These are phyloP conservation scores for Garrulus glandarius DNA, from an alignment of 2,797 vertebrate species.

Conservation along the genomic window DNA sequence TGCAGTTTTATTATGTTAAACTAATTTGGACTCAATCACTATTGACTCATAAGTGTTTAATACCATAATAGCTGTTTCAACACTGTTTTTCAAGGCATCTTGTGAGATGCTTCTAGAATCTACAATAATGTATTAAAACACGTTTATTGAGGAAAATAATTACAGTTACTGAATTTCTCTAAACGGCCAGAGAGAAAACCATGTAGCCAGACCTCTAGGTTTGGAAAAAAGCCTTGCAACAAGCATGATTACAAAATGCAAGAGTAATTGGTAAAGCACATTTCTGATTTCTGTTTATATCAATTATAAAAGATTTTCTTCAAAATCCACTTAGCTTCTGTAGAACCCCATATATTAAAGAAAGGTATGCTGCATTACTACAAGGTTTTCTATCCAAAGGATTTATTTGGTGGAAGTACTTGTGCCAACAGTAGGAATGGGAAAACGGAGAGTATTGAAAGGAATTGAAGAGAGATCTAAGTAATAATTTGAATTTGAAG, in stretches of 20 bases:
- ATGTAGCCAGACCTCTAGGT: background rate
- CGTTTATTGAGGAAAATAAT: background rate
- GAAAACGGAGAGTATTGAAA: background rate
- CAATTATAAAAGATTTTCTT: background rate
- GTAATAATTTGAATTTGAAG: background rate
- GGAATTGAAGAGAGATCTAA: background rate
- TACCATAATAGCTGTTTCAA: background rate
- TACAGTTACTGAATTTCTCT: background rate
- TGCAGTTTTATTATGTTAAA: background rate
- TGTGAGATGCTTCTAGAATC: background rate
- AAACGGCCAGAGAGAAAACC: background rate
- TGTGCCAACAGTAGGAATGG: background rate
- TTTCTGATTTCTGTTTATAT: constrained; percentile 2
- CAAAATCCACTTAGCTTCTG: background rate
- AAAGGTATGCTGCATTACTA: background rate
- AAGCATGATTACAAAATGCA: background rate
- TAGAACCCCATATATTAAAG: background rate
- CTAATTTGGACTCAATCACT: background rate
- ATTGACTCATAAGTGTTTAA: background rate
- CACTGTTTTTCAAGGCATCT: background rate
- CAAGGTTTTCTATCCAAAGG: background rate
- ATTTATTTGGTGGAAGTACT: background rate
- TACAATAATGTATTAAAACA: background rate
- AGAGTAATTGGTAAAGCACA: background rate
- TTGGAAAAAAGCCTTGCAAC: background rate